Conservation (phyloP, 2,888 invertebrate species). For the Stegana nigrithorax region DNA sequence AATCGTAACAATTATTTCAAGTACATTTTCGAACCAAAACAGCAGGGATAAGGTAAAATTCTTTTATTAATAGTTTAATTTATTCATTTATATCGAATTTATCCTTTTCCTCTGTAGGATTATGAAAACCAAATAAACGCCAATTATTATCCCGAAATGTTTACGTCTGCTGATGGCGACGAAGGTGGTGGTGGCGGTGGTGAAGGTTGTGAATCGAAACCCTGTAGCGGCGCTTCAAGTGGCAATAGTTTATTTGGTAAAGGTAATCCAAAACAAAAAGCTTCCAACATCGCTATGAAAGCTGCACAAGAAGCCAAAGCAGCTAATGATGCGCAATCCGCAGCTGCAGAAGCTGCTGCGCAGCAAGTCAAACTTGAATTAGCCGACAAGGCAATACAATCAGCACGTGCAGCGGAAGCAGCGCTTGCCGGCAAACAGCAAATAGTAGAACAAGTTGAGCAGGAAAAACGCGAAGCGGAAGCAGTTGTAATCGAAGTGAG, state of each 20-base stretch:
- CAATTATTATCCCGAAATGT: background rate
- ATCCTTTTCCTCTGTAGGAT: no score
- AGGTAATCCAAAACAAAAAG: constrained; percentile 67
- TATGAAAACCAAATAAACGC: no score
- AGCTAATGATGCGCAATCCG: constrained; percentile 79
- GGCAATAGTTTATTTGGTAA: background rate
- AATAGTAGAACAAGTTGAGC: constrained; percentile 76
- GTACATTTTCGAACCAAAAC: no score
- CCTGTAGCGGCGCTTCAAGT: background rate
- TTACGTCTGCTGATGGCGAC: background rate
- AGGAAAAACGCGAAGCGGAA: constrained; percentile 76
- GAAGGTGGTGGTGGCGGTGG: background rate
- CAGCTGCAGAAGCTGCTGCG: constrained; percentile 77
- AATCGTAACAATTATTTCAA: no score
- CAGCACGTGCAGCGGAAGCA: constrained; percentile 78
- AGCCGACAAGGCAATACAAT: constrained; percentile 77
- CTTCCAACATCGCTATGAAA: constrained; percentile 76
- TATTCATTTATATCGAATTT: no score
- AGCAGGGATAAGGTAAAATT: no score
- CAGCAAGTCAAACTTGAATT: constrained; percentile 80
- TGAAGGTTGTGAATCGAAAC: background rate
- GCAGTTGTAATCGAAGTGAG: constrained; percentile 74
- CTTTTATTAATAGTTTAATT: no score
- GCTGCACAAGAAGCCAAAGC: constrained; percentile 78
- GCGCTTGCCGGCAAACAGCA: constrained; percentile 77